Base-by-base conservation (phyloP, 2,113 vertebrate genomes). In the Micromys minutus region DNA sequence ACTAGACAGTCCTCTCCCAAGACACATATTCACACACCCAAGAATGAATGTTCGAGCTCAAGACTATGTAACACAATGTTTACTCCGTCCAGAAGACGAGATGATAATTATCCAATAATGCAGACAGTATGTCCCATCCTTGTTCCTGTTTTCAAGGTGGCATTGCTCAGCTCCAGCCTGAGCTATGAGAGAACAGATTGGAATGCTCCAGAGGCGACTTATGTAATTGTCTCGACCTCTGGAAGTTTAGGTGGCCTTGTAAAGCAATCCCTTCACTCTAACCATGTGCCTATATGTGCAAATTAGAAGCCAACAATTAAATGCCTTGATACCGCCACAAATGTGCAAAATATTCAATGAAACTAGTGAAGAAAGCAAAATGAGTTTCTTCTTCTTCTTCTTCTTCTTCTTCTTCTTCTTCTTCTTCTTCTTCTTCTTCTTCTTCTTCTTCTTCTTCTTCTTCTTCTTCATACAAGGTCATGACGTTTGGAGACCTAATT, bases 181-280 rank as follows among this genome's bases (percentile, higher is more conserved):
- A 96, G 91, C 57, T 42, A 50, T 31, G 75, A 96, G 63, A 67
- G 47, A 86, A 47, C 47, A 87, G 39, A 88, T 0, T 89, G 22
- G 84, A 86, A 90, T 85, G 69, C 50, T 95, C 94, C 71, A 93
- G 79, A 88, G 61, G 59, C 65, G 22, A 69, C 29, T 89, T 93
- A 34, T 57, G 55, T 34, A 87, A 86, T 29, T 29, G 47, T 63
- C 84, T 94, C 36, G 0, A 88, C 59, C 88, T 75, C 81, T 93
- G 50, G 85, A 72, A 92, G 92, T 72, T 31, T 29, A 95, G 59
- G 61, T 39, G 81, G 76, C 75, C 76, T 96, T 92, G 77, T 31
- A 95, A 95, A 96, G 63, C 39, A 69, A 90, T 77, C 19, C 11
- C 26, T n/a, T 36, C 34, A 19, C 76, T 36, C 87, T 87, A 74